A percentile compares a stretch with the other conserved stretches of the same genome.
Conservation (phyloP, 1,140 invertebrate genomes). For the Littorina saxatilis region DNA sequence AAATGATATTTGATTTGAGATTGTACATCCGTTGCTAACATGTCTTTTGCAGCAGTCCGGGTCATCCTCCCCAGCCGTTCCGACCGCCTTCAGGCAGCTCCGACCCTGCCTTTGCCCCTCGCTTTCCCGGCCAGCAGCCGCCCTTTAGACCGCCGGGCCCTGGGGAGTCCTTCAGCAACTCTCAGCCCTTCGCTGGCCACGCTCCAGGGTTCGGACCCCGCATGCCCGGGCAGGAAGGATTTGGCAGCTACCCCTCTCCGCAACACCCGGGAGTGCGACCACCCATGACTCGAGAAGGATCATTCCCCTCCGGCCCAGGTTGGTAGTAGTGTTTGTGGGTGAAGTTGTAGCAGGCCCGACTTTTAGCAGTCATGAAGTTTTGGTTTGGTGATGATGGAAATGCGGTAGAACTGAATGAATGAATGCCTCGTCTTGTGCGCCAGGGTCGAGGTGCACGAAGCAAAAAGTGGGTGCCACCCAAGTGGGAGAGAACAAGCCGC, state of each 20-base stretch:
- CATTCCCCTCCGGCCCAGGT: constrained; percentile 16
- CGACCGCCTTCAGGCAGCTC: constrained; percentile 27
- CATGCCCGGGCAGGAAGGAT: constrained; percentile 58
- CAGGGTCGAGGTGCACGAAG: too few species aligned
- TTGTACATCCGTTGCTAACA: too few species aligned
- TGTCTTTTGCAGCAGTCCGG: too few species aligned
- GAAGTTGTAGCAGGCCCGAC: too few species aligned
- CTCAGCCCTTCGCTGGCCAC: constrained; percentile 46
- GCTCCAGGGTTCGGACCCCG: constrained; percentile 44
- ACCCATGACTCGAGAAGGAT: constrained; percentile 47
- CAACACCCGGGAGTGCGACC: constrained; percentile 31
- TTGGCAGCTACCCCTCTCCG: constrained; percentile 49
- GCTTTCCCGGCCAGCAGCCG: constrained; percentile 31
- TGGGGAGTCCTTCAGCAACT: constrained; percentile 43
- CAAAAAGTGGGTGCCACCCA: too few species aligned
- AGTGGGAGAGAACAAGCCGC: too few species aligned
- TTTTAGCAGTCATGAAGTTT: too few species aligned
- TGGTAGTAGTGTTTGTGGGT: background rate
- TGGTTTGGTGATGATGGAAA: too few species aligned
- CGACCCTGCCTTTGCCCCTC: constrained; percentile 24
- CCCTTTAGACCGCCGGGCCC: constrained; percentile 35
- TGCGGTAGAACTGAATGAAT: too few species aligned
- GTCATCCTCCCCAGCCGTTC: constrained; percentile 28
- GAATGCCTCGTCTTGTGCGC: too few species aligned
- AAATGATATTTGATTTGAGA: too few species aligned